Conservation (phyloP, 2,797 vertebrate species). For the Halcyon badia region DNA sequence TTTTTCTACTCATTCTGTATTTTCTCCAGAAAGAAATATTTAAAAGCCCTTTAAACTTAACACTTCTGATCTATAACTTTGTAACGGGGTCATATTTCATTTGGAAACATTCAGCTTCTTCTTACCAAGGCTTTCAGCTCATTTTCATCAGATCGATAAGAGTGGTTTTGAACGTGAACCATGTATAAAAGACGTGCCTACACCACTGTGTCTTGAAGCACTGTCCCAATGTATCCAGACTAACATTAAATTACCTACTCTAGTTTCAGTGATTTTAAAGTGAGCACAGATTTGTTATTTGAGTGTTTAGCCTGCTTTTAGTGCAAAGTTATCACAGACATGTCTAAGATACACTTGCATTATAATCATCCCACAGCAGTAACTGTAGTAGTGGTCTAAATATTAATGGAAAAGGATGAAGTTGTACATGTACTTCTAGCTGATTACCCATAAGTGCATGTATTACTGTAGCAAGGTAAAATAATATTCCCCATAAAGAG, state of each 20-base stretch:
- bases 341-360: neutral
- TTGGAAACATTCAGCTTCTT: neutral
- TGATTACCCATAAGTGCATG: neutral
- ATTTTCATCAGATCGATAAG: neutral
- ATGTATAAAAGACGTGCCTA: neutral
- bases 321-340: neutral
- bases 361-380: neutral
- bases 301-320: neutral
- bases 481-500: neutral
- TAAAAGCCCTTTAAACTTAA: neutral
- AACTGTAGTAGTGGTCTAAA: neutral
- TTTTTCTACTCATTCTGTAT: neutral
- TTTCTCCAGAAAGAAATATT: neutral
- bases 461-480: neutral
- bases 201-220: neutral
- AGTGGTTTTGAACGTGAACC: neutral
- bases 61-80: neutral
- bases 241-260: neutral
- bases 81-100: neutral
- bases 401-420: neutral
- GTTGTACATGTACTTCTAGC: neutral
- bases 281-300: neutral
- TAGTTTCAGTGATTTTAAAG: neutral
- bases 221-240: neutral
- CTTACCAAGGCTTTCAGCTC: slow-evolving; percentile 9